phyloP scores from a whole-genome alignment of 2,797 vertebrate genomes.

The Pipistrellus pygmaeus region DNA sequence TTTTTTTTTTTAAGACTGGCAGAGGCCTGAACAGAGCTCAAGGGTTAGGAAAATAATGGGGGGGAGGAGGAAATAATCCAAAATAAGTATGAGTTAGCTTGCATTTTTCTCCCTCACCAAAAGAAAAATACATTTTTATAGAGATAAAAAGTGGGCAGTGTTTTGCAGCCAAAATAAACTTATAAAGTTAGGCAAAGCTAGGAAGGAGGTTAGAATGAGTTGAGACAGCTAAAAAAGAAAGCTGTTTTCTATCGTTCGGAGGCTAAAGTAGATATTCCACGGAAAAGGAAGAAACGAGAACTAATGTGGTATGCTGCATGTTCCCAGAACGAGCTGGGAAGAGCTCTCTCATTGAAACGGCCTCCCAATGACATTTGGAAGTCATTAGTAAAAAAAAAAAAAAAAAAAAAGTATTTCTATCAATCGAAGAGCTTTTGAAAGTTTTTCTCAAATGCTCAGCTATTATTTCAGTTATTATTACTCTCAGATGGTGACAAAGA shows the following conservation, averaged over 20 bases:
- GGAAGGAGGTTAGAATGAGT: conserved; percentile 56
- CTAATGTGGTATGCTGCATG: conserved; percentile 58
- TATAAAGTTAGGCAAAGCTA: conserved; percentile 44
- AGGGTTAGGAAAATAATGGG: conserved; percentile 60
- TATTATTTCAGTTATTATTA: neutral
- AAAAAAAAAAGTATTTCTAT: neutral
- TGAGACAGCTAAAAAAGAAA: conserved; percentile 52
- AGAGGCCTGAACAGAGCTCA: conserved; percentile 36
- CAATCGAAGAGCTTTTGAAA: neutral
- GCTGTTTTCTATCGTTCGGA: conserved; percentile 43
- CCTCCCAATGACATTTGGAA: neutral
- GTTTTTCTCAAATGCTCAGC: neutral
- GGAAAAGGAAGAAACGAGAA: conserved; percentile 56
- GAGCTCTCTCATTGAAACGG: neutral
- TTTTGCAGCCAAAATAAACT: conserved; percentile 65
- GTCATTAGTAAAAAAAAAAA: neutral
- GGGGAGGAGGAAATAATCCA: neutral
- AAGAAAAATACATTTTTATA: conserved; percentile 69
- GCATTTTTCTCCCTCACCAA: conserved; percentile 38
- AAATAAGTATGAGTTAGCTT: conserved; percentile 48
- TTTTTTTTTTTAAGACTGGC: neutral
- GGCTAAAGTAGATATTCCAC: conserved; percentile 2
- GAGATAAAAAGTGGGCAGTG: conserved; percentile 51
- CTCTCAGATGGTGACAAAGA: neutral
- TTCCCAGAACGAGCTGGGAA: neutral